Conservation (phyloP, 2,797 vertebrate species). For the Neomorphus geoffroyi region DNA sequence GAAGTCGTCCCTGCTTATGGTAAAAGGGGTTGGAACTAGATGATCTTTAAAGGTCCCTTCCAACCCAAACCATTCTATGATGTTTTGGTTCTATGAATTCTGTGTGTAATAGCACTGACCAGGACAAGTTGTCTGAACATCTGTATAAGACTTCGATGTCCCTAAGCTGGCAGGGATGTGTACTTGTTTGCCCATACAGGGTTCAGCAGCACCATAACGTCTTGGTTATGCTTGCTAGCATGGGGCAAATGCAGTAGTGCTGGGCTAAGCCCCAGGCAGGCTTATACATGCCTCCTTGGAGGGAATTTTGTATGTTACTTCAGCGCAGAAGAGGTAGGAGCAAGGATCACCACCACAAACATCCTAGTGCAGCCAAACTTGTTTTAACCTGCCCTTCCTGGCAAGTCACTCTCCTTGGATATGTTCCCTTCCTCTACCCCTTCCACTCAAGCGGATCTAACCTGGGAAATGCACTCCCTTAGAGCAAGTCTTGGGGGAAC, state of each 20-base stretch:
- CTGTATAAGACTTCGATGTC: neutral
- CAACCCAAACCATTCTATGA: neutral
- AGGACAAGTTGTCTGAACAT: neutral
- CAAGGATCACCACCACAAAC: neutral
- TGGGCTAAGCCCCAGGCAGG: neutral
- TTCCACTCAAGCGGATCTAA: neutral
- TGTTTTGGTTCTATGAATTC: neutral
- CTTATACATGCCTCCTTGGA: neutral
- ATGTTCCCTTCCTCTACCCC: neutral
- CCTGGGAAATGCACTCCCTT: neutral
- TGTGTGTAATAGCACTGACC: neutral
- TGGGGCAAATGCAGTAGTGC: rapidly evolving
- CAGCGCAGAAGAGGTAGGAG: neutral
- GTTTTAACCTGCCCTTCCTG: neutral
- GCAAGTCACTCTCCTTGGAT: neutral
- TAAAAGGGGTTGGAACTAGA: too few relatives aligned
- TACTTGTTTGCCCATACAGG: neutral
- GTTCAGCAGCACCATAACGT: neutral
- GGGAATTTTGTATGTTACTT: neutral
- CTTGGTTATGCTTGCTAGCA: neutral
- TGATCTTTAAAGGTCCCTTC: neutral
- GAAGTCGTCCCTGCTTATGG: neutral
- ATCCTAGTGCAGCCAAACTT: neutral
- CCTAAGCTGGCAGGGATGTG: neutral
- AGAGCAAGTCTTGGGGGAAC: neutral